These are phyloP conservation scores for Diadema setosum DNA, from an alignment of 35 echinoderm and acorn worm genomes.

Conservation along the genomic window DNA sequence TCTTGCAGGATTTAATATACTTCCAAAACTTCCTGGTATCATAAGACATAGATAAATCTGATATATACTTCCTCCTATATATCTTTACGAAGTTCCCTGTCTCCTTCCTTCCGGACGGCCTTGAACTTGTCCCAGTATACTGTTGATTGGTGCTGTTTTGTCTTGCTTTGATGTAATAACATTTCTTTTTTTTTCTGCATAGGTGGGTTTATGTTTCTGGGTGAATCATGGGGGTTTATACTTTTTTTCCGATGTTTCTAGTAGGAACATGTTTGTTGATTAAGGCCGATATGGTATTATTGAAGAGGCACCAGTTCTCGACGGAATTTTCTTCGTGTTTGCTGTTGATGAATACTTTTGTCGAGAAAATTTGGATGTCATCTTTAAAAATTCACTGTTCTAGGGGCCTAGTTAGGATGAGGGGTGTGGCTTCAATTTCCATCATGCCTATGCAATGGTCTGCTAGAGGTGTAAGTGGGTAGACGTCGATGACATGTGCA, in stretches of 20 bases:
- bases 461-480: not conserved
- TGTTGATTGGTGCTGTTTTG: not conserved
- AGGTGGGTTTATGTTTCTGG: not conserved
- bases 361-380: not conserved
- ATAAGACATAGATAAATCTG: not conserved
- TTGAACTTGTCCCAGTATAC: not conserved
- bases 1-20: not conserved
- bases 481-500: not conserved
- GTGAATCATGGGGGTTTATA: not conserved
- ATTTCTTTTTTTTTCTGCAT: not conserved
- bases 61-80: not conserved
- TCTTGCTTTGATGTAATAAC: not conserved
- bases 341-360: not conserved
- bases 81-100: not conserved
- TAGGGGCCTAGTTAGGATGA: not conserved
- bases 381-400: constrained; percentile 24
- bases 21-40: not conserved
- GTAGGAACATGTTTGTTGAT: not conserved
- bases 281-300: not conserved
- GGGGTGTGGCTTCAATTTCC: not conserved
- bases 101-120: not conserved
- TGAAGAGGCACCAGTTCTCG: not conserved
- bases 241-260: not conserved
- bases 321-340: not conserved
- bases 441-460: constrained; percentile 20